Percentiles rank a stretch among this genome's conserved stretches.
phyloP scores from a whole-genome alignment of 2,113 vertebrate species.

The Calonectris borealis region DNA sequence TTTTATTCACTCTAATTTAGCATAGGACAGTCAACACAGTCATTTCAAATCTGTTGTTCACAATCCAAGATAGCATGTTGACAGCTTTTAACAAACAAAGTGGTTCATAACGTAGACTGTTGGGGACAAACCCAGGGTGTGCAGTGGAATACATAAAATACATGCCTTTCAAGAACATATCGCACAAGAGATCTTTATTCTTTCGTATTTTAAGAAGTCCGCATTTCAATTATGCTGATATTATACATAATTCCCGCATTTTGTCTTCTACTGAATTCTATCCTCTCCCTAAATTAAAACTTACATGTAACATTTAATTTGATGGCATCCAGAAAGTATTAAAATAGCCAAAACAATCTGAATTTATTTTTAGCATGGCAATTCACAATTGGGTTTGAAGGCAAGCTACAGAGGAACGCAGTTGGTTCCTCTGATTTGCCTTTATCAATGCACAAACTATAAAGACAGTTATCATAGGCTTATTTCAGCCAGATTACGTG shows the following conservation, averaged over 20 bases:
- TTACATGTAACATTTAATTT: background rate
- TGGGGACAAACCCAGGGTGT: background rate
- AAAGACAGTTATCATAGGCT: background rate
- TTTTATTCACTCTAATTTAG: conserved; percentile 58
- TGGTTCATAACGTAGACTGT: background rate
- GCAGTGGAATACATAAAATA: background rate
- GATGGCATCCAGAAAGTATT: background rate
- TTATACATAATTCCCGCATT: conserved; percentile 6
- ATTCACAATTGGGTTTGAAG: background rate
- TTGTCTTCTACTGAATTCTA: background rate
- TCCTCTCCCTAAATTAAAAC: background rate
- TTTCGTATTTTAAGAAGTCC: background rate
- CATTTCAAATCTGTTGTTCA: background rate
- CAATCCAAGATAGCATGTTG: conserved; percentile 1
- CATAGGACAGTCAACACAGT: conserved; percentile 24
- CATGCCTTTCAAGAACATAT: background rate
- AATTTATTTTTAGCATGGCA: background rate
- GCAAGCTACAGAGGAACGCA: background rate
- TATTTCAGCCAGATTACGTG: background rate
- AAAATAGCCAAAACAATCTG: background rate
- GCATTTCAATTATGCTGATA: conserved; percentile 15
- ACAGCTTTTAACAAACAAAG: conserved; percentile 51
- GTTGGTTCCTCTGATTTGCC: background rate
- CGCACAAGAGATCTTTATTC: background rate
- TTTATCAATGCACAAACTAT: background rate